phyloP scores from a whole-genome alignment of 2,888 invertebrate genomes.

The Abrostola triplasia region DNA sequence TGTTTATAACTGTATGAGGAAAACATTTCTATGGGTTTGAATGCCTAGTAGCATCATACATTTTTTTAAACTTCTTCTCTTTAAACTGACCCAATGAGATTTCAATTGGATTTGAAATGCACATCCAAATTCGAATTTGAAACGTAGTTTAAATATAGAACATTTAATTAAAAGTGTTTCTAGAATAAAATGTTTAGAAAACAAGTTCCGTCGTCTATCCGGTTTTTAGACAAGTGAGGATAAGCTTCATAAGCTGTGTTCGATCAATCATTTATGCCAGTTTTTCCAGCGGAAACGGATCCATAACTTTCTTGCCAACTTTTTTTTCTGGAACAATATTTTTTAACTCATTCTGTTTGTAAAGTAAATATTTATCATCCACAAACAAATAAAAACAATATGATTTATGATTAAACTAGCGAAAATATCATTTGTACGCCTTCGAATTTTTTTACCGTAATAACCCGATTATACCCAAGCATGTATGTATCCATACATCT shows the following conservation, averaged over 20 bases:
- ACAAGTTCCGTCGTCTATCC: conserved; percentile 40
- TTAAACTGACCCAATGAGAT: too few species aligned
- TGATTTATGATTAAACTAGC: too few species aligned
- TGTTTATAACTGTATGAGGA: too few species aligned
- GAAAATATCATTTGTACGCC: too few species aligned
- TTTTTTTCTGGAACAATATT: neutral
- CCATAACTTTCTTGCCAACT: conserved; percentile 3
- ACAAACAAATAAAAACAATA: too few species aligned
- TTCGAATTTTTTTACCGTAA: too few species aligned
- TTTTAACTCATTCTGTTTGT: neutral
- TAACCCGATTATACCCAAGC: too few species aligned
- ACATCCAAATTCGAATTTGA: too few species aligned
- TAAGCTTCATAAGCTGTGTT: conserved; percentile 58
- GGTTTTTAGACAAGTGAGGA: conserved; percentile 36
- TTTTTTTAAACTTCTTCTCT: too few species aligned
- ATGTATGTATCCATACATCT: conserved; percentile 5
- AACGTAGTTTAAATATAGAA: neutral
- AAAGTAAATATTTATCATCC: neutral
- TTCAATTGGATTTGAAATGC: too few species aligned
- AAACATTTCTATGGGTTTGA: too few species aligned
- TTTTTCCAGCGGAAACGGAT: conserved; percentile 26
- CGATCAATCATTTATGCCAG: conserved; percentile 54
- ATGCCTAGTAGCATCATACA: too few species aligned
- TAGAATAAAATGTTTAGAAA: conserved; percentile 33
- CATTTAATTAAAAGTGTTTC: conserved; percentile 12